Conservation (phyloP, 2,797 vertebrate species). For the Cossypha polioptera region DNA sequence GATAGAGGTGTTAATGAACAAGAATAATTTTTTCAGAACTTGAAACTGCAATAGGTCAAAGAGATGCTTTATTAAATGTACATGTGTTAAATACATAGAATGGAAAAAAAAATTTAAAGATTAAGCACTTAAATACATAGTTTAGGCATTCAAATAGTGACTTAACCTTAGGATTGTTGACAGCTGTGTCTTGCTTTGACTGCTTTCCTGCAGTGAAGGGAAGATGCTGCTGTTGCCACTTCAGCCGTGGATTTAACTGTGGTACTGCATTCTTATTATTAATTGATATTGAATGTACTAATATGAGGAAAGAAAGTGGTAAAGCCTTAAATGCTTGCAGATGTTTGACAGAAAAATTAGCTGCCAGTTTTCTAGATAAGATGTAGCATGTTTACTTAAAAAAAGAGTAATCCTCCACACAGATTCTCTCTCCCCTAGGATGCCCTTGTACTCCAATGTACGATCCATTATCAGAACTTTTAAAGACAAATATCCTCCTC, state of each 20-base stretch:
- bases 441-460: neutral
- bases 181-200: neutral
- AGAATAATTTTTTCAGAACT: neutral
- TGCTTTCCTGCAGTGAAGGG: neutral
- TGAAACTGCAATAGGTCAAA: neutral
- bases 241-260: neutral
- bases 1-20: rapidly evolving
- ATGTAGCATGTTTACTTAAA: neutral
- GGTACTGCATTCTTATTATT: neutral
- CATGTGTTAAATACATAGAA: neutral
- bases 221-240: neutral
- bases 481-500: slow-evolving; percentile 1
- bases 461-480: neutral
- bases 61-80: neutral
- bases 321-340: neutral
- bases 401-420: neutral
- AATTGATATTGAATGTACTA: neutral
- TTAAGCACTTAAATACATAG: neutral
- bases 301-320: neutral
- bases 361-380: neutral
- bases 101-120: neutral
- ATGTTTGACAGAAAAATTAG: slow-evolving; percentile 34
- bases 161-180: neutral
- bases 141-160: neutral
- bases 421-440: neutral